phyloP scores from a whole-genome alignment of 1,140 invertebrate species.

The Lepidotrigona ventralis region DNA sequence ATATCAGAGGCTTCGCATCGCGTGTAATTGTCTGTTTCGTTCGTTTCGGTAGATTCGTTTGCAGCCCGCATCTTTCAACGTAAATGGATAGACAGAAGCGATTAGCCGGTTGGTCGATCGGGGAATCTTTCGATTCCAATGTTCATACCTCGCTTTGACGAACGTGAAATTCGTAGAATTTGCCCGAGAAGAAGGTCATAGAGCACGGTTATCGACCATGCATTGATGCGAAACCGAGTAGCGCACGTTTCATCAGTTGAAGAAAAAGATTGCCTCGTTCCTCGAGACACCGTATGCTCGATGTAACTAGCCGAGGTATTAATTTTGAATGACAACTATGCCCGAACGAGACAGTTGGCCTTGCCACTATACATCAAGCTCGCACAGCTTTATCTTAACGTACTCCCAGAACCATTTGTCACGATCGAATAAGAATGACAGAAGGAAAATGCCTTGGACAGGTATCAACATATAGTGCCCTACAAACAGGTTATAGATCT shows the following conservation, averaged over 20 bases:
- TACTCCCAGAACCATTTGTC: neutral
- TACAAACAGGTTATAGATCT: neutral
- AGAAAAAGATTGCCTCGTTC: neutral
- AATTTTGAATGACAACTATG: conserved; percentile 10
- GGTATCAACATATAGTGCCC: too few species aligned
- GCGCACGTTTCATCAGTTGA: neutral
- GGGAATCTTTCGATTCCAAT: neutral
- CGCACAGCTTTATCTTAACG: neutral
- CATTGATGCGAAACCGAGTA: neutral
- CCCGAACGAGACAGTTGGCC: neutral
- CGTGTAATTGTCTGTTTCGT: neutral
- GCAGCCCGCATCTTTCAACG: neutral
- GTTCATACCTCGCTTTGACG: neutral
- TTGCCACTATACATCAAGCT: neutral
- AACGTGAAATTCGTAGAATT: neutral
- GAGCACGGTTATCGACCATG: neutral
- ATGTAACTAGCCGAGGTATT: neutral
- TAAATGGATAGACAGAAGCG: neutral
- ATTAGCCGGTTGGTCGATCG: neutral
- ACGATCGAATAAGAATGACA: conserved; percentile 12
- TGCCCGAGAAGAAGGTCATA: neutral
- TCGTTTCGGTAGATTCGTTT: neutral
- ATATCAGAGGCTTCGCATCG: neutral
- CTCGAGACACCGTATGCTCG: too few species aligned
- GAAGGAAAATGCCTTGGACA: neutral